These are phyloP conservation scores for Argyresthia albistria DNA, from an alignment of 2,888 invertebrate genomes.

Conservation along the genomic window DNA sequence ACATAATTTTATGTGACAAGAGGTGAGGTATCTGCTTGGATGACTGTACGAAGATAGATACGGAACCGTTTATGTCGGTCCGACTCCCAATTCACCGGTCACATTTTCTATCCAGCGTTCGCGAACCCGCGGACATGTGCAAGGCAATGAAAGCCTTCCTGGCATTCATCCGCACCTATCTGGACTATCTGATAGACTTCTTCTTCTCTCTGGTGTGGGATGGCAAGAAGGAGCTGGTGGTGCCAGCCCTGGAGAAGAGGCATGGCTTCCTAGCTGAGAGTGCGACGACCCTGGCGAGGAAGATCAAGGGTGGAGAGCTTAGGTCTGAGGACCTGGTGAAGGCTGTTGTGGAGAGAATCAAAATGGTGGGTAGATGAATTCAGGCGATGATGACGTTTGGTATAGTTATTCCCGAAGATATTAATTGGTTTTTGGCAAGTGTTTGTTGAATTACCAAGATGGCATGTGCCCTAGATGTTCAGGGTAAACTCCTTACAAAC, in stretches of 20 bases:
- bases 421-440: too few relatives aligned
- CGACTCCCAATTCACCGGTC: too few relatives aligned
- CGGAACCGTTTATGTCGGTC: too few relatives aligned
- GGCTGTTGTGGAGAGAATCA: slow-evolving; percentile 83
- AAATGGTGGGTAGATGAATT: slow-evolving; percentile 58
- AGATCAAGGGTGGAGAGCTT: slow-evolving; percentile 76
- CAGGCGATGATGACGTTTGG: too few relatives aligned
- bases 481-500: too few relatives aligned
- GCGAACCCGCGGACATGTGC: slow-evolving; percentile 14
- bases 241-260: slow-evolving; percentile 43
- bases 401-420: too few relatives aligned
- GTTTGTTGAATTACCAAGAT: too few relatives aligned
- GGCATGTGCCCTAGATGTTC: too few relatives aligned
- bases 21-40: too few relatives aligned
- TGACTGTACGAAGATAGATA: too few relatives aligned
- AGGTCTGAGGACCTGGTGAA: slow-evolving; percentile 80
- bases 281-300: slow-evolving; percentile 76
- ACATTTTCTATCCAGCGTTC: too few relatives aligned
- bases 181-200: slow-evolving; percentile 49
- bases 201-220: slow-evolving; percentile 56
- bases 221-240: slow-evolving; percentile 29
- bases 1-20: too few relatives aligned
- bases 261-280: slow-evolving; percentile 67
- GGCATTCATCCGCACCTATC: slow-evolving; percentile 29
- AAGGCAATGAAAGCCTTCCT: slow-evolving; percentile 22